phyloP scores from a whole-genome alignment of 2,888 invertebrate genomes.

The Gortyna flavago region DNA sequence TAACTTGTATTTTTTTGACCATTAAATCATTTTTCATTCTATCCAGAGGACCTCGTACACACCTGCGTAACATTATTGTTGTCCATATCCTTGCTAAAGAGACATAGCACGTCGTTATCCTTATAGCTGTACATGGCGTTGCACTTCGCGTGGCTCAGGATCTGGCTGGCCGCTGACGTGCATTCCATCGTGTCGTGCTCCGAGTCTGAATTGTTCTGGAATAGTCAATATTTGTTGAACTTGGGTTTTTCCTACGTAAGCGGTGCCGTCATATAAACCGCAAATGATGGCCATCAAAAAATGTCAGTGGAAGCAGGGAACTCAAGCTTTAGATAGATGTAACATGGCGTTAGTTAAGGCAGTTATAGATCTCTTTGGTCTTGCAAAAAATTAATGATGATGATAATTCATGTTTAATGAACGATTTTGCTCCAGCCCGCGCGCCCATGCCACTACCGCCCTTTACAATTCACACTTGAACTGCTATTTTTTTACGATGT shows the following conservation, averaged over 20 bases:
- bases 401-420: background rate
- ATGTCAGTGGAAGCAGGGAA: background rate
- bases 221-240: background rate
- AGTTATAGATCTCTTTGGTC: background rate
- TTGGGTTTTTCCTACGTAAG: background rate
- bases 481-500: background rate
- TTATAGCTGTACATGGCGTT: slow-evolving; percentile 57
- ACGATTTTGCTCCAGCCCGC: background rate
- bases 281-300: too few relatives aligned
- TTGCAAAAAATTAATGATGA: background rate
- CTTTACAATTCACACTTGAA: background rate
- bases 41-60: background rate
- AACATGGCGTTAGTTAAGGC: background rate
- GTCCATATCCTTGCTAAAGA: slow-evolving; percentile 41
- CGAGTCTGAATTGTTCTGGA: slow-evolving; percentile 42
- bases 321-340: background rate
- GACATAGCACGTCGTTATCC: slow-evolving; percentile 56
- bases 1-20: background rate
- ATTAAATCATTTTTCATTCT: background rate
- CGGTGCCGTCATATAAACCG: background rate
- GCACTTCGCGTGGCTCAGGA: slow-evolving; percentile 49
- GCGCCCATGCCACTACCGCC: too few relatives aligned
- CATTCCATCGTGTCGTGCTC: slow-evolving; percentile 46
- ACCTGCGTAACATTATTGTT: slow-evolving; percentile 58
- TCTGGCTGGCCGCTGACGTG: slow-evolving; percentile 42